Base-by-base conservation (phyloP, 2,113 vertebrate genomes). In the Capreolus pygargus region DNA sequence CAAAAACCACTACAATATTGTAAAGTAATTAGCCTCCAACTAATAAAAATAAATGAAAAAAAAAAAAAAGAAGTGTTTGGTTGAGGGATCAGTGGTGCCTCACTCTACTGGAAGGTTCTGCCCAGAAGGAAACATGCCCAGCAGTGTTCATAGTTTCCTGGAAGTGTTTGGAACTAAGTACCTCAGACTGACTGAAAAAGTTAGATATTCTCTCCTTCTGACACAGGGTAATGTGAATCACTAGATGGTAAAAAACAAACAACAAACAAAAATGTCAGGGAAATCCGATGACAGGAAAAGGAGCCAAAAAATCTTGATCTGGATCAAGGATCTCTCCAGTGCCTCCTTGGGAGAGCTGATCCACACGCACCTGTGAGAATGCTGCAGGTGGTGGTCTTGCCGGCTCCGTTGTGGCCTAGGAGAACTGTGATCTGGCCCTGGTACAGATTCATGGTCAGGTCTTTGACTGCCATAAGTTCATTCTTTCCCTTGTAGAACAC, bases 371-470 rank as follows among this genome's bases (percentile, higher is more conserved):
- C 99, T 98, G 99, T 99, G 78, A 99, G 98, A 98, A 99, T 99
- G 82, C 99, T 99, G 94, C 99, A 98, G 1, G 98, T 99, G 6
- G 99, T 99, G 91, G 99, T 99, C 97, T 99, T 99, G 52, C 99
- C 99, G 9, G 99, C 99, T 61, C 99, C 99, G 0, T 99, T 99
- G 98, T 99, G 99, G 96, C 99, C 99, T n/a, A 99, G 98, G 91
- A 99, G 97, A 39, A 99, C 99, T 0, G 99, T 99, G 97, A 99
- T 99, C 98, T 99, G 99, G 27, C 99, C 99, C 95, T 99, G 99
- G 79, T 99, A 99, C 98, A 99, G 99, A 98, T 99, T 99, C 91
- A 99, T 47, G 0, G 99, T 99, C 23, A 99, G 98, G 92, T 99
- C 98, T 74, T 96, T 98, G 86, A 99, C 99, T 45, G 99, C 99